phyloP scores from a whole-genome alignment of 2,113 vertebrate species.

The Xyrauchen texanus region DNA sequence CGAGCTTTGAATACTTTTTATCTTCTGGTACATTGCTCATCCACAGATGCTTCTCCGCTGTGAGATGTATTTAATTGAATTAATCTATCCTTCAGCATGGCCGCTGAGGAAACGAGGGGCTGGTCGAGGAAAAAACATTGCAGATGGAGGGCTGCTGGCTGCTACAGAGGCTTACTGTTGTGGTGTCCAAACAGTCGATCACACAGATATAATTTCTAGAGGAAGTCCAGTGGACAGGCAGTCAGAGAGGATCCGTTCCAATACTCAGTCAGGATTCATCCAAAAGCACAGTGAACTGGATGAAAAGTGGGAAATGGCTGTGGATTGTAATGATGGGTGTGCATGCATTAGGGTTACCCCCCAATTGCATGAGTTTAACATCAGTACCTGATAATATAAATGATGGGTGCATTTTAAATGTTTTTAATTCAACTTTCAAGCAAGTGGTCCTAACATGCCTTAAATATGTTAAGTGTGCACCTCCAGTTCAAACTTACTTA shows the following conservation, averaged over 20 bases:
- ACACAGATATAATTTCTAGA: background rate
- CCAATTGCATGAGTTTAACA: background rate
- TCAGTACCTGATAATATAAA: background rate
- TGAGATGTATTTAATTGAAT: conserved; percentile 49
- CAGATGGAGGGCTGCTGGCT: conserved; percentile 20
- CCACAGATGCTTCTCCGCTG: conserved; percentile 23
- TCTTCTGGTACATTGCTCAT: conserved; percentile 33
- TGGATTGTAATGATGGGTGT: background rate
- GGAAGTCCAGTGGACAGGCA: background rate
- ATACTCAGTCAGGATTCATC: background rate
- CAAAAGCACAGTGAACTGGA: background rate
- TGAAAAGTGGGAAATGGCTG: background rate
- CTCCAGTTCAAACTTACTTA: no score
- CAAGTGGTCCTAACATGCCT: background rate
- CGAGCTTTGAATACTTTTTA: conserved; percentile 19
- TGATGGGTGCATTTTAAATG: background rate
- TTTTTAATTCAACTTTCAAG: background rate
- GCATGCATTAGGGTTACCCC: background rate
- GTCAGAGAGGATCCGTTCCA: background rate
- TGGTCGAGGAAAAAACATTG: conserved; percentile 20
- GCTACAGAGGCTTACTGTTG: conserved; percentile 6
- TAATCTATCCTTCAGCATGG: conserved; percentile 40
- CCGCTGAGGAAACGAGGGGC: conserved; percentile 32
- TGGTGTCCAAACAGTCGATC: background rate
- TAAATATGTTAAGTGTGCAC: background rate